phyloP scores from a whole-genome alignment of 2,797 vertebrate genomes.

The Cyclura pinguis region DNA sequence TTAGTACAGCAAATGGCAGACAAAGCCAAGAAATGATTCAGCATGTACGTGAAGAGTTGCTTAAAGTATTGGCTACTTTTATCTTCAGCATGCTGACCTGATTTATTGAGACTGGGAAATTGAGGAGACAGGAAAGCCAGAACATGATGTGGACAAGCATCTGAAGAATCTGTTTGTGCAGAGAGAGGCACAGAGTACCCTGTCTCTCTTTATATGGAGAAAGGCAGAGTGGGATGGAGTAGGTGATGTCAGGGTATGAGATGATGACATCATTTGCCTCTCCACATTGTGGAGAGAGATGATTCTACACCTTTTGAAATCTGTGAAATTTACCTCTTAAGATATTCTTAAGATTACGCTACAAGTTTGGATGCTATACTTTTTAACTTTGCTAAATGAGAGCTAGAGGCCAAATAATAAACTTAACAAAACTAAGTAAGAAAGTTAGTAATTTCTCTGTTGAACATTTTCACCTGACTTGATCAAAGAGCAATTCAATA shows the following conservation, averaged over 20 bases:
- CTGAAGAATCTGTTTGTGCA: not conserved
- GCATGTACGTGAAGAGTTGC: not conserved
- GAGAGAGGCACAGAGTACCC: not conserved
- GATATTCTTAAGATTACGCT: not conserved
- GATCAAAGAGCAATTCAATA: not conserved
- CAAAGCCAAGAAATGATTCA: not conserved
- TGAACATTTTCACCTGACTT: not conserved
- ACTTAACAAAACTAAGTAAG: not conserved
- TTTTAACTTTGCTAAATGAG: not conserved
- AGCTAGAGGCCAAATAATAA: not conserved
- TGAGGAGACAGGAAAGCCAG: not conserved
- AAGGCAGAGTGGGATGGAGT: not conserved
- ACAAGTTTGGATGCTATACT: not conserved
- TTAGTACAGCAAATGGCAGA: not conserved
- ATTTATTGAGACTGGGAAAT: not conserved
- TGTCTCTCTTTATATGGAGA: not conserved
- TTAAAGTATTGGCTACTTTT: not conserved
- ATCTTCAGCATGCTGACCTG: not conserved
- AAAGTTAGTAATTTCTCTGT: not conserved
- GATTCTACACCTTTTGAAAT: not conserved
- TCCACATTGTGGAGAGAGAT: no score
- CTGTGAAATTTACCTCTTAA: not conserved
- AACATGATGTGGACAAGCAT: not conserved
- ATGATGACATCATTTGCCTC: not conserved
- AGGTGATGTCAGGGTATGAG: not conserved